phyloP scores from a whole-genome alignment of 2,888 invertebrate genomes.

The Tanypteryx hageni region DNA sequence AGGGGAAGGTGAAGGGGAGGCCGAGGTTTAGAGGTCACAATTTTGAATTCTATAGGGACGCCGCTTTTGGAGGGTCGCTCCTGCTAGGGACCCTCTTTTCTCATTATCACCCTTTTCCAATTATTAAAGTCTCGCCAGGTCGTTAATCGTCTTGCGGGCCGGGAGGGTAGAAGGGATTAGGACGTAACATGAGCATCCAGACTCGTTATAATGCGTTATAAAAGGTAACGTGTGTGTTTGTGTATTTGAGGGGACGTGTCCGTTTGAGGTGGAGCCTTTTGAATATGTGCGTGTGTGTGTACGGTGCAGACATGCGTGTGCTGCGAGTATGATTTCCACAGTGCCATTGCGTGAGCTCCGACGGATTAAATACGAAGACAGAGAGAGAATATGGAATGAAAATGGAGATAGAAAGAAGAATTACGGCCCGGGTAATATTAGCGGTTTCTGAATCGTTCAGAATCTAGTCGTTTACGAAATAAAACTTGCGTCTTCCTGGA shows the following conservation, averaged over 20 bases:
- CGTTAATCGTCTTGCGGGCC: background rate
- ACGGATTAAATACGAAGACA: background rate
- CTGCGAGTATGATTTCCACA: too few relatives aligned
- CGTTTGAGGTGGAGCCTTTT: background rate
- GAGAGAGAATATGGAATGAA: background rate
- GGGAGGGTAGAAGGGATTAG: background rate
- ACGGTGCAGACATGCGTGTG: background rate
- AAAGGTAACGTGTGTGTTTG: background rate
- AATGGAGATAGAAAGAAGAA: background rate
- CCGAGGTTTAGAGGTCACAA: background rate
- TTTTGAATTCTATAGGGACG: background rate
- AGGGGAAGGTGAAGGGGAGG: background rate
- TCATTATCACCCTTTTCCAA: constrained; percentile 35
- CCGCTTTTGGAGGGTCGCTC: too few relatives aligned
- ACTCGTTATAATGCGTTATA: background rate
- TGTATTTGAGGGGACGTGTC: background rate
- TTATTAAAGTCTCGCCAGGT: constrained; percentile 21
- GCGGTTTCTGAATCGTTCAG: background rate
- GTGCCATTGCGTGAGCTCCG: too few relatives aligned
- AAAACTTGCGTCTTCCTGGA: background rate
- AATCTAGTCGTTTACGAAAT: background rate
- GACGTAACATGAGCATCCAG: background rate
- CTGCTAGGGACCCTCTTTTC: background rate
- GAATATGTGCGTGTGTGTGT: background rate
- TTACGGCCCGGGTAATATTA: background rate